phyloP scores from a whole-genome alignment of 2,888 invertebrate genomes.

The Trachelus tabidus region DNA sequence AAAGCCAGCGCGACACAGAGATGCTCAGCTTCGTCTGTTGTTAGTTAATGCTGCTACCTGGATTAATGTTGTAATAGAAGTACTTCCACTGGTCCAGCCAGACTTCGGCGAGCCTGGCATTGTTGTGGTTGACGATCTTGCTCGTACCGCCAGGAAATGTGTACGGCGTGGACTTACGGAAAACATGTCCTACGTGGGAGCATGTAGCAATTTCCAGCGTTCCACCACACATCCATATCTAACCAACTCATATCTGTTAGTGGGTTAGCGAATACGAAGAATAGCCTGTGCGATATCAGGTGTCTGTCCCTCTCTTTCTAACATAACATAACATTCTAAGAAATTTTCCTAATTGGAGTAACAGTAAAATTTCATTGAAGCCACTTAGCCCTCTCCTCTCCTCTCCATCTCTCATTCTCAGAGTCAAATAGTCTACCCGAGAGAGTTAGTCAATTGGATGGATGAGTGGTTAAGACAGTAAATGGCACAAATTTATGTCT shows the following conservation, averaged over 20 bases:
- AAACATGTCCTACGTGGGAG: constrained; percentile 95
- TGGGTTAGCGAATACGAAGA: constrained; percentile 46
- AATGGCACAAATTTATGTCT: neutral
- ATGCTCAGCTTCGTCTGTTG: constrained; percentile 34
- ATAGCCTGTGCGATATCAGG: neutral
- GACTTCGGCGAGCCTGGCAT: constrained; percentile 97
- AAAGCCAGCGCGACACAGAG: constrained; percentile 10
- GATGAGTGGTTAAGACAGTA: constrained; percentile 64
- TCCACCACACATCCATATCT: constrained; percentile 99
- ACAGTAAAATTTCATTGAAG: neutral
- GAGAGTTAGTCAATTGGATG: constrained; percentile 60
- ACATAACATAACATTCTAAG: neutral
- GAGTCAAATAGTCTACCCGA: constrained; percentile 11
- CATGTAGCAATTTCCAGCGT: constrained; percentile 94
- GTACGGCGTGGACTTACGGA: constrained; percentile 97
- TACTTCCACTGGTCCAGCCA: constrained; percentile 99
- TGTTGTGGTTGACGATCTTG: constrained; percentile 98
- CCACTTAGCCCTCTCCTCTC: neutral
- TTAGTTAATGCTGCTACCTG: constrained; percentile 74
- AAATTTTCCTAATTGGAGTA: neutral
- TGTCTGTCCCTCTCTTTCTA: neutral
- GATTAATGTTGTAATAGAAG: constrained; percentile 98
- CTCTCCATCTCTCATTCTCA: constrained; percentile 1
- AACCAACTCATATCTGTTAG: constrained; percentile 66
- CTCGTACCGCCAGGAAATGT: constrained; percentile 98